phyloP scores from a whole-genome alignment of 2,888 invertebrate genomes.

The Eremobia ochroleuca region DNA sequence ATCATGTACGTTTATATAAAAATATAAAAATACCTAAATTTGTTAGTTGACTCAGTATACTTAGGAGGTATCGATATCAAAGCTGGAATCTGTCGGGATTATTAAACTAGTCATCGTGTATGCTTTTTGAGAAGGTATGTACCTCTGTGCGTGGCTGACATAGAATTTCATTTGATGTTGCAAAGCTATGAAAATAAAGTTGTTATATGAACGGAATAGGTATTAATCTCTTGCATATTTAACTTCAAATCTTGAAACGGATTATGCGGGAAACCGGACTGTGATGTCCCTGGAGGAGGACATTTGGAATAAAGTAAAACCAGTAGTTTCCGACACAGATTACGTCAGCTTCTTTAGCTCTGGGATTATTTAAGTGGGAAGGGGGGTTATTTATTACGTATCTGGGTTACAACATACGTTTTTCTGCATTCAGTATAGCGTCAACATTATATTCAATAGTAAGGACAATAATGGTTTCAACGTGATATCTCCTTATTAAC shows the following conservation, averaged over 20 bases:
- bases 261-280: conserved; percentile 8
- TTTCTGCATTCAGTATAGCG: background rate
- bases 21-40: too few species aligned
- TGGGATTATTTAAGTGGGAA: conserved; percentile 1
- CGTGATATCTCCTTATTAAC: background rate
- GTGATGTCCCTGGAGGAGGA: background rate
- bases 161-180: conserved; percentile 43
- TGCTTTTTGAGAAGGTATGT: conserved; percentile 13
- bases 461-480: too few species aligned
- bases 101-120: conserved; percentile 25
- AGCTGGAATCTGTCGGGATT: conserved; percentile 32
- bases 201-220: conserved; percentile 22
- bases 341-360: background rate
- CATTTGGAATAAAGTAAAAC: conserved; percentile 8
- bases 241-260: conserved; percentile 21
- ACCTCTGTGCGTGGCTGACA: background rate
- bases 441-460: background rate
- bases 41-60: too few species aligned
- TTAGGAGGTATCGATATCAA: too few species aligned
- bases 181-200: conserved; percentile 21
- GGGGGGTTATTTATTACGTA: background rate
- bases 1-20: too few species aligned
- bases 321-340: conserved; percentile 12
- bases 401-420: background rate
- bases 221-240: conserved; percentile 41